Base-by-base conservation (phyloP, 1,140 invertebrate genomes). In the Lordiphosa stackelbergi region DNA sequence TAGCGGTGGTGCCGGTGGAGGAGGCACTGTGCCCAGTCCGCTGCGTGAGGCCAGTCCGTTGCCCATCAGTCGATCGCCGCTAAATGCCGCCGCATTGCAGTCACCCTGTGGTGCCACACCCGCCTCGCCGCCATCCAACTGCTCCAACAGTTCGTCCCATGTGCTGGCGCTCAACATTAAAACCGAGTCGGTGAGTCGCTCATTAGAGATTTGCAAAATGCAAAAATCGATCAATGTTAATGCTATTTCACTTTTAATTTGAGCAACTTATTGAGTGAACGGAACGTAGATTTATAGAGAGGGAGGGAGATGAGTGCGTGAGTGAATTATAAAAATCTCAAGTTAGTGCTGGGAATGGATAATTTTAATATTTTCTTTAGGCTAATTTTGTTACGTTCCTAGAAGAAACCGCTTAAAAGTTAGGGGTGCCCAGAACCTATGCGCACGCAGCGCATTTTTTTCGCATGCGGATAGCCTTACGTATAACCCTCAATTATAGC, bases 101-200 rank as follows among this genome's bases (percentile, higher is more conserved):
- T 81, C 75, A 36, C 79, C 73, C 3, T 74, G 73, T 53, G 71
- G 53, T 35, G 63, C 63, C 37, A 63, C 78, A 40, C 72, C 62
- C 36, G 63, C 75, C n/a, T 78, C 78, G 13, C 69, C 75, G 37
- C 70, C 83, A 11, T 70, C 83, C 38, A 64, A 53, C 34, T 63
- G 75, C 43, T 66, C 77, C 12, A 69, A 77, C 63, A 71, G 70
- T 13, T 68, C 83, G 47, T 71, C 83, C 37, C 62, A 85, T 55
- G 75, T 73, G 60, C 63, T 73, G 69, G 73, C 85, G 61, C 73
- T 86, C 57, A 86, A 86, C 77, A 86, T 86, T 13, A 86, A 86
- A 66, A 86, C 85, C 66, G 85, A 86, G 85, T 84, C 85, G 85
- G 85, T 86, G 73, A 86, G 85, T 86, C 66, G 77, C 61, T 51